A percentile compares a stretch with the other conserved stretches of the same genome.
Evolutionary conservation across 2,797 vertebrate species (phyloP).

Genomic region (Gymnodraco acuticeps): DNA sequence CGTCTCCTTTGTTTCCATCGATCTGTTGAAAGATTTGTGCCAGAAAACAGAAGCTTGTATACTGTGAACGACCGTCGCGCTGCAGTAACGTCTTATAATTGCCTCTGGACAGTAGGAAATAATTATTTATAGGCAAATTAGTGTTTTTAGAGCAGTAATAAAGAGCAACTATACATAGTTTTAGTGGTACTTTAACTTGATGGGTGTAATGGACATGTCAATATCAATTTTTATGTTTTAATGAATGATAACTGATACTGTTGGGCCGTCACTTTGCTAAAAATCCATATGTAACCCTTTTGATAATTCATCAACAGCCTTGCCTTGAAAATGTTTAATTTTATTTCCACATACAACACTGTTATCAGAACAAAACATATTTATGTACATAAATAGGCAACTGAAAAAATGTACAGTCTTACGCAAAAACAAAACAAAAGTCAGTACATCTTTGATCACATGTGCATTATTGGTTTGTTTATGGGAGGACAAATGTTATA

Average conservation of each 20-base stretch:
- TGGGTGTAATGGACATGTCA: constrained; percentile 33
- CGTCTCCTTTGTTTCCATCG: constrained; percentile 61
- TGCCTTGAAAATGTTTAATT: constrained; percentile 79
- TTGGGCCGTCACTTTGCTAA: constrained; percentile 1
- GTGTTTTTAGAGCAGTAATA: constrained; percentile 41
- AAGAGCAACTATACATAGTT: constrained; percentile 15
- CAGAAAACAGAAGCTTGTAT: constrained; percentile 45
- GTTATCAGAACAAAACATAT: constrained; percentile 80
- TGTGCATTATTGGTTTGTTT: constrained; percentile 68
- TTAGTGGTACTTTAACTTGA: constrained; percentile 32
- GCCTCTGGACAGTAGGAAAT: constrained; percentile 23
- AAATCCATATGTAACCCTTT: constrained; percentile 20
- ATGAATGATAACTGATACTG: constrained; percentile 29
- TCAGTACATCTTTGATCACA: constrained; percentile 63
- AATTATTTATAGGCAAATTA: constrained; percentile 13
- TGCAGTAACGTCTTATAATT: constrained; percentile 21
- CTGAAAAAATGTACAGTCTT: constrained; percentile 78
- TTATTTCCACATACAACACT: constrained; percentile 81
- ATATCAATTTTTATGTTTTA: constrained; percentile 43
- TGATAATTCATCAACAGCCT: constrained; percentile 55
- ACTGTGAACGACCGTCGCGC: constrained; percentile 25
- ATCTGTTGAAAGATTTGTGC: constrained; percentile 49
- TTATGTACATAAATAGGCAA: constrained; percentile 87
- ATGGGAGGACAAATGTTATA: constrained; percentile 62
- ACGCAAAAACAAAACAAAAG: constrained; percentile 71